A percentile compares a stretch with the other conserved stretches of the same genome.
phyloP scores from a whole-genome alignment of 2,113 vertebrate species.

The Nannospalax galili region DNA sequence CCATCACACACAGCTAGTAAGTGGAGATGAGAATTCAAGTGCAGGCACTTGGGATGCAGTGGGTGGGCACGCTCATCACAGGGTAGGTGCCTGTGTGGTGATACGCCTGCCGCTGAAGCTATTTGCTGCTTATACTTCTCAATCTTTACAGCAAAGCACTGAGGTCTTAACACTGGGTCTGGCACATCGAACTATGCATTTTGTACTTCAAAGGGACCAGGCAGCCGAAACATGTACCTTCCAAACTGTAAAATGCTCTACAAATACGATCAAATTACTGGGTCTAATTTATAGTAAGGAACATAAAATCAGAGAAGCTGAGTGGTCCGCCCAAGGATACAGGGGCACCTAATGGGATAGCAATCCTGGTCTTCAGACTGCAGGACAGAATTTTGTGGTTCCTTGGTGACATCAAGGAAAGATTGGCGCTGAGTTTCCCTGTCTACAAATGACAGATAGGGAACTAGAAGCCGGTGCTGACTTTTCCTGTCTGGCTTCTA shows the following conservation, averaged over 20 bases:
- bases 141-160: neutral
- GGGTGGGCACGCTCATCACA: rapidly evolving
- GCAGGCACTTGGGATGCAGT: neutral
- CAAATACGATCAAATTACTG: neutral
- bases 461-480: neutral
- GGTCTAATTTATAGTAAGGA: neutral
- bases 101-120: neutral
- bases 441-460: neutral
- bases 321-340: neutral
- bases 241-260: neutral
- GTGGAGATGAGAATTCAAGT: neutral
- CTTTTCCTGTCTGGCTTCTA: neutral
- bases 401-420: neutral
- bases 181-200: too few relatives aligned
- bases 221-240: neutral
- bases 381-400: neutral
- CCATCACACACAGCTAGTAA: too few relatives aligned
- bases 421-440: neutral
- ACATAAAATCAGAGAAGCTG: neutral
- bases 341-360: too few relatives aligned
- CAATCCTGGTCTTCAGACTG: neutral
- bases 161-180: neutral
- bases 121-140: neutral
- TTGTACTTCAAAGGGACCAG: neutral
- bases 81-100: too few relatives aligned